Evolutionary conservation across 2,113 vertebrate genomes (phyloP), one percentile per base, ranked within the genome.

Genomic region (Boleophthalmus pectinirostris): DNA sequence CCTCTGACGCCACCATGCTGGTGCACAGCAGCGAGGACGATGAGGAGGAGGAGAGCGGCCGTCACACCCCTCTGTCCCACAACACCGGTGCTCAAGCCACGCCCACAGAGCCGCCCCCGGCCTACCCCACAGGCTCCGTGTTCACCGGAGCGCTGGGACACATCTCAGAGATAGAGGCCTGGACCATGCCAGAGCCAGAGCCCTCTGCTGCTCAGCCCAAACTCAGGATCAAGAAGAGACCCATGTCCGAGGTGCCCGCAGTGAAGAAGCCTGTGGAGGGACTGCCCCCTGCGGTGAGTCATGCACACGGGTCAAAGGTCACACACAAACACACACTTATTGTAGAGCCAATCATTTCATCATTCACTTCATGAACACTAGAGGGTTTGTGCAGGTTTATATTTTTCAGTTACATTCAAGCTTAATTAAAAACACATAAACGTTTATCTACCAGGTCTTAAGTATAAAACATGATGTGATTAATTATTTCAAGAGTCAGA

Each of bases 21-120:
- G 95, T 99, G 66, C 98, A 98, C 84, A 98, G 98, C 75, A 99
- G 98, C 0, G 96, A 95, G 8, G 97, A 99, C 51, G 97, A 99
- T 14, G 97, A 99, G 61, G 97, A 99, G 15, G 95, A 96, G 0
- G 93, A 94, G 0, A 71, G 80, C 3, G 92, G 91, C 3, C 75
- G 92, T 3, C 86, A 78, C 72, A 88, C 91, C 2, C 85, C 89
- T 0, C 92, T 93, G 43, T 90, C 93, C 33, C 93, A 85, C 43
- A 91, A 93, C 3, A 86, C 89, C 1, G 75, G 88, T 5, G 91
- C 85, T 38, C 84, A 80, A 11, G 83, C 88, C 57, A 92, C 93
- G 35, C 87, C 92, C 51, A 80, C 65, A 0, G 95, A 98, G 70
- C 91, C 90, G 1, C 91, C 91, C 13, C 86, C 93, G 1, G 90